phyloP scores from a whole-genome alignment of 2,113 vertebrate species.

The Burhinus oedicnemus region DNA sequence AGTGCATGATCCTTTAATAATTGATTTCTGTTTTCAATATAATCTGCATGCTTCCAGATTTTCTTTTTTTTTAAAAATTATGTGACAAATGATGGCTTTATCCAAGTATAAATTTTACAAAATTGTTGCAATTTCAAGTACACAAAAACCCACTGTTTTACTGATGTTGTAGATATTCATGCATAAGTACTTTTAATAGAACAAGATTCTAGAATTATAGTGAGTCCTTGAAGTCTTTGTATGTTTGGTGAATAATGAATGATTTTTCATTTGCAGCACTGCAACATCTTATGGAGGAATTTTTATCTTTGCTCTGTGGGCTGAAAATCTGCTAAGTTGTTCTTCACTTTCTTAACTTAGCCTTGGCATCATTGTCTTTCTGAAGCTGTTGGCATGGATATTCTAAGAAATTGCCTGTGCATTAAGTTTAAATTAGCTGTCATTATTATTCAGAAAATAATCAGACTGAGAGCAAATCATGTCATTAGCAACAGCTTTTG shows the following conservation, averaged over 20 bases:
- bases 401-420: conserved; percentile 60
- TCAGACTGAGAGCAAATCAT: conserved; percentile 48
- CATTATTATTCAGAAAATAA: conserved; percentile 73
- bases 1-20: background rate
- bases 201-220: background rate
- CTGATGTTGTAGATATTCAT: background rate
- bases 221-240: conserved; percentile 15
- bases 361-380: conserved; percentile 38
- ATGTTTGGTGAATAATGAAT: conserved; percentile 30
- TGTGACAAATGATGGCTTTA: background rate
- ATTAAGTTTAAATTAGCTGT: conserved; percentile 73
- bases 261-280: conserved; percentile 21
- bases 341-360: conserved; percentile 35
- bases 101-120: background rate
- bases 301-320: conserved; percentile 51
- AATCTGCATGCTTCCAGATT: background rate
- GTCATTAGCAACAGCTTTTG: conserved; percentile 56
- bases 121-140: background rate
- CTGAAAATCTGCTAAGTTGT: conserved; percentile 51
- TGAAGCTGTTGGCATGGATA: conserved; percentile 44
- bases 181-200: background rate
- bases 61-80: background rate
- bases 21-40: background rate
- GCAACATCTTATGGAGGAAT: background rate
- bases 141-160: background rate